A percentile compares a stretch with the other conserved stretches of the same genome.
Conservation (phyloP, 2,797 vertebrate species). For the Alfaro cultratus region DNA sequence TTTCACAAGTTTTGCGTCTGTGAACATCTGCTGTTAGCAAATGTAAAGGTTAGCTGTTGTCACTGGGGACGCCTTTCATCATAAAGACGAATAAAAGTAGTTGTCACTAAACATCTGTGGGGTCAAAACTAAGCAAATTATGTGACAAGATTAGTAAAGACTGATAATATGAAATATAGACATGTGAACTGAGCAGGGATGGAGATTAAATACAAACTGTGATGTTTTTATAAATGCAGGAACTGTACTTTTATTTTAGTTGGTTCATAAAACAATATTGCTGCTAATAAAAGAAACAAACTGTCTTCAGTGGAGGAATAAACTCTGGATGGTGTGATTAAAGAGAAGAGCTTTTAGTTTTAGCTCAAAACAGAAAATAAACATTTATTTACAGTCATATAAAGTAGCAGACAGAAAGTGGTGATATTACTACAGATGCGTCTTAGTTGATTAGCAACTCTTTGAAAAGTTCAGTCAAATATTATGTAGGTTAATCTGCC, state of each 20-base stretch:
- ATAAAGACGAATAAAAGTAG: slow-evolving; percentile 58
- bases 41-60: slow-evolving; percentile 58
- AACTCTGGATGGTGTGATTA: background rate
- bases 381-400: background rate
- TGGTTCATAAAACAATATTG: background rate
- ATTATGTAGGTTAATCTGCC: background rate
- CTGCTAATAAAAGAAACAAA: background rate
- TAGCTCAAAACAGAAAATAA: background rate
- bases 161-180: slow-evolving; percentile 66
- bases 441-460: background rate
- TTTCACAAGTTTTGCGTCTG: background rate
- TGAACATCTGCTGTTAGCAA: slow-evolving; percentile 28
- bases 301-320: background rate
- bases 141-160: slow-evolving; percentile 67
- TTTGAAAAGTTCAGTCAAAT: background rate
- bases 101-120: slow-evolving; percentile 65
- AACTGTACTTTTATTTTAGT: background rate
- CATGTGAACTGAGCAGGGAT: slow-evolving; percentile 65
- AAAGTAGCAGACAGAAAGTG: background rate
- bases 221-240: too few species aligned
- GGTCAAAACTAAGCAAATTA: slow-evolving; percentile 62
- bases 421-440: background rate
- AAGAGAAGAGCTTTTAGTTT: background rate
- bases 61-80: slow-evolving; percentile 61
- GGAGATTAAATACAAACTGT: slow-evolving; percentile 18